Percentiles rank a stretch among this genome's conserved stretches.
phyloP scores from a whole-genome alignment of 2,797 vertebrate species.

The Ctenosaura bakeri region DNA sequence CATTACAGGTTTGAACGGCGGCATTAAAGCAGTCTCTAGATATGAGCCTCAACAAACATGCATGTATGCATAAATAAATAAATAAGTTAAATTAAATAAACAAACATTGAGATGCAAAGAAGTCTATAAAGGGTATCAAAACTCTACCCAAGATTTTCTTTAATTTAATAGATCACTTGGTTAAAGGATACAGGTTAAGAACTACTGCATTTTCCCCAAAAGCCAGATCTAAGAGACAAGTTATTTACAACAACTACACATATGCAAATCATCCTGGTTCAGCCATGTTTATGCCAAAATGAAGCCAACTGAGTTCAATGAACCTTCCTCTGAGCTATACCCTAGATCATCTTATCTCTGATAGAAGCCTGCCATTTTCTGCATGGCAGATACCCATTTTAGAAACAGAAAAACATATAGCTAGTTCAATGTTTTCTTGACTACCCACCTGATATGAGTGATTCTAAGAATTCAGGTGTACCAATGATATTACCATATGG shows the following conservation, averaged over 20 bases:
- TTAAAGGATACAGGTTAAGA: neutral
- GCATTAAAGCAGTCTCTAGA: neutral
- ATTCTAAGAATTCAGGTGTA: fast-evolving
- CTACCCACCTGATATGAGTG: slow-evolving; percentile 7
- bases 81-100: too few relatives aligned
- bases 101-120: neutral
- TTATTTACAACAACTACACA: neutral
- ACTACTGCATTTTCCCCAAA: neutral
- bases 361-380: fast-evolving
- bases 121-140: neutral
- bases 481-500: fast-evolving
- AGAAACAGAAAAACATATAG: fast-evolving
- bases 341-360: neutral
- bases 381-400: fast-evolving
- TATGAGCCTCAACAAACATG: too few relatives aligned
- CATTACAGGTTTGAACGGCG: too few relatives aligned
- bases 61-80: too few relatives aligned
- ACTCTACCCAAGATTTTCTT: neutral
- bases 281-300: neutral
- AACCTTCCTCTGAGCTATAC: neutral
- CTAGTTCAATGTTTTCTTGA: neutral
- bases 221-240: neutral
- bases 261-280: neutral
- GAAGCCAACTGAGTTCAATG: neutral
- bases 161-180: neutral